Evolutionary conservation across 2,797 vertebrate species (phyloP).

Genomic region (Craterocephalus amniculus): DNA sequence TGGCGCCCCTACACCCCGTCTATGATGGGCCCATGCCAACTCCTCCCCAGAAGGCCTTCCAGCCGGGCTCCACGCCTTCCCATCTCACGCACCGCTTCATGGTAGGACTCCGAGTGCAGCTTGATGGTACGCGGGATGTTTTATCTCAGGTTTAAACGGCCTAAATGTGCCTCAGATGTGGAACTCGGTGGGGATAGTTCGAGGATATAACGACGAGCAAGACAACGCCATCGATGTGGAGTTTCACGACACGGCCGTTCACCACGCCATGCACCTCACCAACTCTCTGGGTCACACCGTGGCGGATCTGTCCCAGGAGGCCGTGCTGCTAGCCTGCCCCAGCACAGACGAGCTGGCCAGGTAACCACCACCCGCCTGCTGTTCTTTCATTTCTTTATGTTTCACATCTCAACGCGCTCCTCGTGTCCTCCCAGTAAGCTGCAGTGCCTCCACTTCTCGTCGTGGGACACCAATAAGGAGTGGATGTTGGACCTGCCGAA

Average conservation of each 20-base stretch:
- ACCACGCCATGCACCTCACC: constrained; percentile 93
- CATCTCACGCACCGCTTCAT: constrained; percentile 96
- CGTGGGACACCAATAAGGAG: constrained; percentile 96
- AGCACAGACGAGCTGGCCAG: constrained; percentile 90
- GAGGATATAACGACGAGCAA: constrained; percentile 95
- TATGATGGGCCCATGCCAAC: constrained; percentile 92
- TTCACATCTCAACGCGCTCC: background rate
- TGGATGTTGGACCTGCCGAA: constrained; percentile 94
- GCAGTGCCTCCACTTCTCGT: constrained; percentile 95
- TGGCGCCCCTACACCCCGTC: constrained; percentile 71
- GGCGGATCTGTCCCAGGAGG: constrained; percentile 92
- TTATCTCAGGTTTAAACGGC: background rate
- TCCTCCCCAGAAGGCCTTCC: constrained; percentile 91
- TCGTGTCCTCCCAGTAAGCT: constrained; percentile 85
- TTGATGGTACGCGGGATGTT: no score
- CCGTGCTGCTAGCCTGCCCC: constrained; percentile 90
- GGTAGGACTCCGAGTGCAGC: constrained; percentile 75
- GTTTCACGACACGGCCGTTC: constrained; percentile 93
- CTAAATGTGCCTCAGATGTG: constrained; percentile 83
- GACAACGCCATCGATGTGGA: constrained; percentile 96
- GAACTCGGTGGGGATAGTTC: constrained; percentile 94
- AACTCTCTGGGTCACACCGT: constrained; percentile 91
- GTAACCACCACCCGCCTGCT: constrained; percentile 61
- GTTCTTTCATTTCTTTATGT: accelerated
- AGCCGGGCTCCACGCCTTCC: constrained; percentile 90